Evolutionary conservation across 2,888 invertebrate genomes (phyloP).

Genomic region (Acanthosepion lycidas): DNA sequence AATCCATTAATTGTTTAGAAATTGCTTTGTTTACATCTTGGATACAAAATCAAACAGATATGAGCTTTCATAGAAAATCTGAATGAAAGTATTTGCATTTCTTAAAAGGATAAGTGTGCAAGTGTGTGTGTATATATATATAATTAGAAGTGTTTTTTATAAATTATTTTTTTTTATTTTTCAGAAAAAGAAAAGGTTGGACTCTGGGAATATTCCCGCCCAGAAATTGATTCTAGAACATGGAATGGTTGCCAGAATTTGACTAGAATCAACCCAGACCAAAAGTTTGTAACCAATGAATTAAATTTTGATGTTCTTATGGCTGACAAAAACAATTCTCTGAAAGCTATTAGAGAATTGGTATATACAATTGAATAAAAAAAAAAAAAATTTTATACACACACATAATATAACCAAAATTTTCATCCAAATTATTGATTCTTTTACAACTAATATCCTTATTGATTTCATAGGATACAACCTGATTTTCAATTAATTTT

Average conservation of each 20-base stretch:
- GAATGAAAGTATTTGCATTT: too few relatives aligned
- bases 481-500: too few relatives aligned
- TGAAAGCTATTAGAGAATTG: background rate
- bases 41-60: too few relatives aligned
- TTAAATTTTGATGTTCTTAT: background rate
- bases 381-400: background rate
- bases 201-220: background rate
- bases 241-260: background rate
- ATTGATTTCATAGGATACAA: too few relatives aligned
- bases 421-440: too few relatives aligned
- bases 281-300: background rate
- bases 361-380: background rate
- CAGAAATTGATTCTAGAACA: conserved; percentile 2
- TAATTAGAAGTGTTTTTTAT: background rate
- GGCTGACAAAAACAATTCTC: background rate
- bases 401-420: too few relatives aligned
- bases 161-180: background rate
- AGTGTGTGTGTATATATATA: too few relatives aligned
- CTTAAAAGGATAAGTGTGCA: too few relatives aligned
- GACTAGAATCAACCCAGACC: background rate
- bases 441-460: too few relatives aligned
- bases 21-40: too few relatives aligned
- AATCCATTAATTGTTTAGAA: too few relatives aligned
- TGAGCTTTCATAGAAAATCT: too few relatives aligned
- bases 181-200: background rate